Percentiles rank a stretch among this genome's conserved stretches.
phyloP scores from a whole-genome alignment of 2,113 vertebrate species.

The Pterocles burchelli region DNA sequence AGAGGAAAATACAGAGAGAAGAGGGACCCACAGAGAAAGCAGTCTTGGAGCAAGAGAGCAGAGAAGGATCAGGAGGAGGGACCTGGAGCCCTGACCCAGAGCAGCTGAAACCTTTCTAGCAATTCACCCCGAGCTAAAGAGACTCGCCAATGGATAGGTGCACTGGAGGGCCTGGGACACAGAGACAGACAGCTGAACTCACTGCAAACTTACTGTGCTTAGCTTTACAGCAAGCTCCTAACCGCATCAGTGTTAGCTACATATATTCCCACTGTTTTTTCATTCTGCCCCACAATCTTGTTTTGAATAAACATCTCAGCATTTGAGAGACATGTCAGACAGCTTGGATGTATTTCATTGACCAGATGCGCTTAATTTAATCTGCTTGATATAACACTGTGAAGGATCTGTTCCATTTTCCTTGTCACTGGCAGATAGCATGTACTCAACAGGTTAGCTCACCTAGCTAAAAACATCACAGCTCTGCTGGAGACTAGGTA shows the following conservation, averaged over 20 bases:
- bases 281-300: background rate
- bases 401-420: background rate
- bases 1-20: background rate
- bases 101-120: background rate
- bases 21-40: background rate
- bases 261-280: background rate
- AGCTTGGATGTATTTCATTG: background rate
- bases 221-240: background rate
- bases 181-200: background rate
- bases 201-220: background rate
- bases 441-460: background rate
- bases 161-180: background rate
- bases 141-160: background rate
- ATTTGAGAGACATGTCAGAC: background rate
- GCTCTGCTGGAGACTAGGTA: background rate
- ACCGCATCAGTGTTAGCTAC: background rate
- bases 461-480: background rate
- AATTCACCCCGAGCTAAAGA: background rate
- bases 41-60: background rate
- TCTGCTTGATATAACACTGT: background rate
- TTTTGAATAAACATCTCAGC: background rate
- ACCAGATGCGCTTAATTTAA: background rate
- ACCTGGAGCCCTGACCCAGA: background rate
- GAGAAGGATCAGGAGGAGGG: background rate
- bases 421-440: background rate